These are phyloP conservation scores for Cyphomyrus discorhynchus DNA, from an alignment of 2,113 vertebrate species.

Conservation along the genomic window DNA sequence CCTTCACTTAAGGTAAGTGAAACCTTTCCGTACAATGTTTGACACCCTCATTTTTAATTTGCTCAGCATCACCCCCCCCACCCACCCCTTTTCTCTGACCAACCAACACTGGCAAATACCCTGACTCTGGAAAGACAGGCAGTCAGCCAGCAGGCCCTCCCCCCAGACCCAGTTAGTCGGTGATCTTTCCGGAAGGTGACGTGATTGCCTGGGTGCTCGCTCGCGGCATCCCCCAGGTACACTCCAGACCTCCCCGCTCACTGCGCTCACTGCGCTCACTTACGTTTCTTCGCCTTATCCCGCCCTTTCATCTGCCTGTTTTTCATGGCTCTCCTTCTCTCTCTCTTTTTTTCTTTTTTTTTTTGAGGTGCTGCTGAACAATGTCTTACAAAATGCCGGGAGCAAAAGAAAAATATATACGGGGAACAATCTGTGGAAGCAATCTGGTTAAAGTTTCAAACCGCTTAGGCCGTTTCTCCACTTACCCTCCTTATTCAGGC, in stretches of 20 bases:
- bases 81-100: neutral
- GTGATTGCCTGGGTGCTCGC: constrained; percentile 41
- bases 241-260: neutral
- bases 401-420: neutral
- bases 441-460: constrained; percentile 15
- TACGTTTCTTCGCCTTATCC: neutral
- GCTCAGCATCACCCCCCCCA: neutral
- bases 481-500: constrained; percentile 47
- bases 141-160: constrained; percentile 44
- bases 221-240: constrained; percentile 24
- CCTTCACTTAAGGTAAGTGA: constrained; percentile 41
- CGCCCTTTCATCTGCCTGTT: neutral
- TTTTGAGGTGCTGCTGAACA: neutral
- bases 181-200: constrained; percentile 47
- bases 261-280: neutral
- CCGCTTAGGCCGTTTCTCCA: constrained; percentile 34
- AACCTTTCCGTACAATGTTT: constrained; percentile 24
- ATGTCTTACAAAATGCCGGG: neutral
- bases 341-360: neutral
- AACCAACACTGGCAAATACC: neutral
- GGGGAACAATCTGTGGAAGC: neutral
- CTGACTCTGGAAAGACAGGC: constrained; percentile 44
- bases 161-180: constrained; percentile 37
- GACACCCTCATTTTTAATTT: constrained; percentile 46
- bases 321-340: neutral